A percentile compares a stretch with the other conserved stretches of the same genome.
phyloP scores from a whole-genome alignment of 2,113 vertebrate genomes.

The Scopus umbretta region DNA sequence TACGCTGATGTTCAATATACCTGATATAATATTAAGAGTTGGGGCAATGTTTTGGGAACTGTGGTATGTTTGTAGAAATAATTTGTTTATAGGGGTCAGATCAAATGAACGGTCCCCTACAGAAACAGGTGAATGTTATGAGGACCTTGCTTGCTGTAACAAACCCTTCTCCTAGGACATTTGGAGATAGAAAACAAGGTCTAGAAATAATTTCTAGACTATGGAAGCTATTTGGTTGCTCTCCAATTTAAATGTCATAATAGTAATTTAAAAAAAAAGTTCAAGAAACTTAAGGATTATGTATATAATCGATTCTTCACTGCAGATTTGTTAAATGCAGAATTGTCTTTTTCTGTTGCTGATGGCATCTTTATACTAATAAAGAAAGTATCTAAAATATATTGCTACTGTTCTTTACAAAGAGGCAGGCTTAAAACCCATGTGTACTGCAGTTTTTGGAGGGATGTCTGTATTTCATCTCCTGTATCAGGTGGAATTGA shows the following conservation, averaged over 20 bases:
- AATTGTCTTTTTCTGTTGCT: not conserved
- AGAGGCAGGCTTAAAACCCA: not conserved
- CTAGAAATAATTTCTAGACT: not conserved
- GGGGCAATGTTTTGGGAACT: not conserved
- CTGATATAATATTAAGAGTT: not conserved
- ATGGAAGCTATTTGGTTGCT: not conserved
- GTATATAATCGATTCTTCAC: not conserved
- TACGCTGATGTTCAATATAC: not conserved
- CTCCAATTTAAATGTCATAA: not conserved
- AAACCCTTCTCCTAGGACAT: not conserved
- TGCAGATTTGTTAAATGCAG: not conserved
- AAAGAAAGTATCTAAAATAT: not conserved
- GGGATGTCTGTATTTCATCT: not conserved
- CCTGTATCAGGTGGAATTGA: not conserved
- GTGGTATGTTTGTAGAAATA: not conserved
- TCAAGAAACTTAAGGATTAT: not conserved
- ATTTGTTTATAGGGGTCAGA: not conserved
- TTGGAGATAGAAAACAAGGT: not conserved
- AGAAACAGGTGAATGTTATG: not conserved
- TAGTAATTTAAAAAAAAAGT: not conserved
- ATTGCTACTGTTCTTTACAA: not conserved
- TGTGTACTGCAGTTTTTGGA: not conserved
- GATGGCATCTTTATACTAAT: not conserved
- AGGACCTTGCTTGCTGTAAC: not conserved
- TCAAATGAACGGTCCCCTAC: not conserved